Percentiles rank a stretch among this genome's conserved stretches.
Evolutionary conservation across 2,888 invertebrate species (phyloP).

Genomic region (Melieria crassipennis): DNA sequence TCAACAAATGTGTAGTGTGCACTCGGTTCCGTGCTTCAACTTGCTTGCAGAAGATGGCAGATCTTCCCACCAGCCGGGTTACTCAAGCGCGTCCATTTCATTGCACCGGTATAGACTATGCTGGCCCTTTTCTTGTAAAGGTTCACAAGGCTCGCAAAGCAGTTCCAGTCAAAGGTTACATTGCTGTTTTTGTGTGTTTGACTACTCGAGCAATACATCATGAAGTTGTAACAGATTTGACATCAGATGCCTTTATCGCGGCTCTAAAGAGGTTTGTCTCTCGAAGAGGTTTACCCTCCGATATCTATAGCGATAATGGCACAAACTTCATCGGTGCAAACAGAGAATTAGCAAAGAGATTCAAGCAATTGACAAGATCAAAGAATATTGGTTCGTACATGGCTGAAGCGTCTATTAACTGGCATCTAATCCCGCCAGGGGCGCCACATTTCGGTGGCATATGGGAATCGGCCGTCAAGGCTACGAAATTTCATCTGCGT

Average conservation of each 20-base stretch:
- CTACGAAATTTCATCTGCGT: conserved; percentile 16
- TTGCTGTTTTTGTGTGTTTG: conserved; percentile 24
- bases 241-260: conserved; percentile 17
- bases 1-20: neutral
- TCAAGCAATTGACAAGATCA: conserved; percentile 3
- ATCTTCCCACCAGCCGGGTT: neutral
- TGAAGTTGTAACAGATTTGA: conserved; percentile 21
- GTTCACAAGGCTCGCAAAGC: too few species aligned
- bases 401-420: conserved; percentile 9
- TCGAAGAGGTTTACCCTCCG: conserved; percentile 23
- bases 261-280: conserved; percentile 15
- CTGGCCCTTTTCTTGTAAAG: neutral
- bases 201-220: conserved; percentile 20
- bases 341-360: conserved; percentile 24
- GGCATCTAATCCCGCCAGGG: conserved; percentile 32
- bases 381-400: conserved; percentile 7
- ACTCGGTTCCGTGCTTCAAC: conserved; percentile 11
- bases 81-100: neutral
- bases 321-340: conserved; percentile 36
- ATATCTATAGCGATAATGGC: conserved; percentile 34
- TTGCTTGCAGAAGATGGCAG: conserved; percentile 6
- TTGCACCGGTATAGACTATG: neutral
- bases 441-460: conserved; percentile 28
- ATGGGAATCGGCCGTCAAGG: conserved; percentile 25
- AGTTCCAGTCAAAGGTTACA: too few species aligned